Conservation (phyloP, 2,113 vertebrate species). For the Megalops atlanticus region DNA sequence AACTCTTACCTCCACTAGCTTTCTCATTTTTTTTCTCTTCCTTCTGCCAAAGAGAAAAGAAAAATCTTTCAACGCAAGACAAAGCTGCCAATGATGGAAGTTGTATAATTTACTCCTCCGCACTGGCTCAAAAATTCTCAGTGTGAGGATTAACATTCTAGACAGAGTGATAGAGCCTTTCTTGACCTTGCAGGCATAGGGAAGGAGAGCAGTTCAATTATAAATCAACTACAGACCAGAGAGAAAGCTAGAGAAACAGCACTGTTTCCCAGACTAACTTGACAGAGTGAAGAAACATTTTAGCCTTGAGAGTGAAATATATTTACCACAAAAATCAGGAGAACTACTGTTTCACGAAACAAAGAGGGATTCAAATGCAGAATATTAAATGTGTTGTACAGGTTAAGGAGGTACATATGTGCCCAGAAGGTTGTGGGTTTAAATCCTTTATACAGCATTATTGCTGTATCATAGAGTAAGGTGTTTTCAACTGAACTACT, state of each 20-base stretch:
- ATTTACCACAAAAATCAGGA: background rate
- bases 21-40: no score
- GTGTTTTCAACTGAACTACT: no score
- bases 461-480: no score
- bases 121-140: conserved; percentile 61
- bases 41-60: conserved; percentile 24
- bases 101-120: conserved; percentile 30
- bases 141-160: conserved; percentile 58
- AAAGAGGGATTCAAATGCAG: no score
- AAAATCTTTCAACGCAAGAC: background rate
- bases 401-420: no score
- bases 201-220: conserved; percentile 45
- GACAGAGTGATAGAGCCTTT: conserved; percentile 60
- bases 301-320: background rate
- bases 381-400: no score
- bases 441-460: no score
- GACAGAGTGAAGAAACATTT: background rate
- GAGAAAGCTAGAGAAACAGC: conserved; percentile 30
- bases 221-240: conserved; percentile 59
- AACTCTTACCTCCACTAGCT: no score
- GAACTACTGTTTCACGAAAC: background rate
- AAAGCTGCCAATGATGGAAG: conserved; percentile 19
- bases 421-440: no score
- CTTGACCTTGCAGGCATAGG: conserved; percentile 55
- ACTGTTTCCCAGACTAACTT: background rate